Percentiles rank a stretch among this genome's conserved stretches.
Evolutionary conservation across 2,888 invertebrate genomes (phyloP).

Genomic region (Aleiodes testaceus): DNA sequence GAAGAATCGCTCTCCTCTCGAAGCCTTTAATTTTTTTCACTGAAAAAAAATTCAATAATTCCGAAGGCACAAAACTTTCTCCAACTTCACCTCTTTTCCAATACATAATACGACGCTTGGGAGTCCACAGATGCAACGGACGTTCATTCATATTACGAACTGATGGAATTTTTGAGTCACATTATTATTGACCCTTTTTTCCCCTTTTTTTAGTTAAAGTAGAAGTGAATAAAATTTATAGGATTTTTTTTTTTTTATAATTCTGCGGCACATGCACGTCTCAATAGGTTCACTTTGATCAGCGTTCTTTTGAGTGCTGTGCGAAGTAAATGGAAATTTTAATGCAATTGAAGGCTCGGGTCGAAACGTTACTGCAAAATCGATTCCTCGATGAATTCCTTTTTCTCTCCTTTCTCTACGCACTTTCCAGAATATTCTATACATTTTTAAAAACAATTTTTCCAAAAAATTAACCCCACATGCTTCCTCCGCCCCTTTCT

Average conservation of each 20-base stretch:
- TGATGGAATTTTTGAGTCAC: conserved; percentile 14
- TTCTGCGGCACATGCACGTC: conserved; percentile 3
- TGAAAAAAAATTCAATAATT: conserved; percentile 19
- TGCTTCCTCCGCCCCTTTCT: no score
- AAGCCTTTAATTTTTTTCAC: neutral
- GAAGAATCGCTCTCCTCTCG: neutral
- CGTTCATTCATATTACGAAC: neutral
- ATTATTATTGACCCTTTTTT: neutral
- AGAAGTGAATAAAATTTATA: neutral
- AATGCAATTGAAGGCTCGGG: neutral
- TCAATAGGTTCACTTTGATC: conserved; percentile 19
- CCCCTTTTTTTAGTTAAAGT: neutral
- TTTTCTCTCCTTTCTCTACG: no score
- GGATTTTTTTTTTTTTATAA: neutral
- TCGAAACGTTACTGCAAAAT: neutral
- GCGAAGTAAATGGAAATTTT: conserved; percentile 14
- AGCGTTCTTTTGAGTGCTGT: neutral
- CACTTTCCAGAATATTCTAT: no score
- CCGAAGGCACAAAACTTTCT: conserved; percentile 1
- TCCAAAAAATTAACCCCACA: no score
- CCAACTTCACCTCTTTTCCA: conserved; percentile 12
- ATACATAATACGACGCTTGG: conserved; percentile 27
- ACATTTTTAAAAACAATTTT: no score
- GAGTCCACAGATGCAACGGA: conserved; percentile 5
- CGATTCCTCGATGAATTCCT: neutral